These are phyloP conservation scores for Simalia tracyae DNA, from an alignment of 2,797 vertebrate genomes.

Conservation along the genomic window DNA sequence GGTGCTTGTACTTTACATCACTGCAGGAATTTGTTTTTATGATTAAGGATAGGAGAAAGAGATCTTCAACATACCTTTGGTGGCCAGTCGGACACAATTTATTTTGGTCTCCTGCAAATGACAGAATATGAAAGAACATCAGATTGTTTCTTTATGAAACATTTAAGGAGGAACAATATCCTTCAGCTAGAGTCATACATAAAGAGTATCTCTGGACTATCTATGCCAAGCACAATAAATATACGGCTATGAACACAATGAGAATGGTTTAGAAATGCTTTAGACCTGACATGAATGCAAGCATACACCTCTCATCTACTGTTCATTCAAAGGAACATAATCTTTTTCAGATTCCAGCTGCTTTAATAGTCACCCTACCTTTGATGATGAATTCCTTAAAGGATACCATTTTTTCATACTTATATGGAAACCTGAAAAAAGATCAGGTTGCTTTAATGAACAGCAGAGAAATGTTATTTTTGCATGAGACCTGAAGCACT, in stretches of 20 bases:
- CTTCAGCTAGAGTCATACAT: slow-evolving; percentile 6
- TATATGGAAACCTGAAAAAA: neutral
- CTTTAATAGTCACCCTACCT: neutral
- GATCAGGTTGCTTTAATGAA: neutral
- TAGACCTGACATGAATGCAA: neutral
- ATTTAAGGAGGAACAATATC: neutral
- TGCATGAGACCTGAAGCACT: neutral
- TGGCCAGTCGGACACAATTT: slow-evolving; percentile 94
- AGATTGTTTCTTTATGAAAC: slow-evolving; percentile 36
- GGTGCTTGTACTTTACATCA: slow-evolving; percentile 58
- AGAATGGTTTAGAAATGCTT: neutral
- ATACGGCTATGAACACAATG: neutral
- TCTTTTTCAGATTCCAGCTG: neutral
- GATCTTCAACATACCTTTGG: slow-evolving; percentile 88
- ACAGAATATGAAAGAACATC: slow-evolving; percentile 60
- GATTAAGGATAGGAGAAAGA: slow-evolving; percentile 43
- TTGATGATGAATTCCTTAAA: neutral
- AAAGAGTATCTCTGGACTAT: neutral
- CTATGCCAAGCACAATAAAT: neutral
- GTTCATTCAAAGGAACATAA: neutral
- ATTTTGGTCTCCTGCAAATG: slow-evolving; percentile 93
- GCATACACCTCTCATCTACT: slow-evolving; percentile 14
- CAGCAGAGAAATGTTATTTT: neutral
- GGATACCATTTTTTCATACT: neutral
- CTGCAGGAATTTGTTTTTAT: slow-evolving; percentile 40